Percentiles rank a stretch among this genome's conserved stretches.
Conservation (phyloP, 2,797 vertebrate genomes). For the Tokudaia muenninki region DNA sequence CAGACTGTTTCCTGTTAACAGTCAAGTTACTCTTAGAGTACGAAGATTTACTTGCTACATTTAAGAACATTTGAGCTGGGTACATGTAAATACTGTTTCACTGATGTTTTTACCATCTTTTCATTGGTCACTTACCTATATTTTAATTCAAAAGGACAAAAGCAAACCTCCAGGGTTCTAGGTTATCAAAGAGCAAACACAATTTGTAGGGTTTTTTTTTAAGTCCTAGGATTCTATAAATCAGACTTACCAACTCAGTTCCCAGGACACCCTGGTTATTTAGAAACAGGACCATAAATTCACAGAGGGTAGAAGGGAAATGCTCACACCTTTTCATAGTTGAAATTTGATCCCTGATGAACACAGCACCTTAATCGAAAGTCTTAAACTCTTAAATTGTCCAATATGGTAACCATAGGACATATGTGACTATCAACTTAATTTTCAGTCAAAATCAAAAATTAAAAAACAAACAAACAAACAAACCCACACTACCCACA, state of each 20-base stretch:
- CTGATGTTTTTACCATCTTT: background rate
- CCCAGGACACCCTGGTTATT: slow-evolving; percentile 28
- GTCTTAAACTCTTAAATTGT: background rate
- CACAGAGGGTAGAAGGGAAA: background rate
- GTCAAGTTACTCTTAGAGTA: slow-evolving; percentile 5
- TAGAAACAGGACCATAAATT: slow-evolving; percentile 41
- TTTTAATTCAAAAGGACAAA: slow-evolving; percentile 63
- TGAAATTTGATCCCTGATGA: background rate
- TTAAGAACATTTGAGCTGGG: slow-evolving; percentile 4
- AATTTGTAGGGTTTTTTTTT: slow-evolving; percentile 22
- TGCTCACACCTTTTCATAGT: background rate
- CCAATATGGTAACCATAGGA: background rate
- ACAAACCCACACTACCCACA: background rate
- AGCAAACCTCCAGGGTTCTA: slow-evolving; percentile 25
- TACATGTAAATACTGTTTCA: background rate
- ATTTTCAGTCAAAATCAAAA: slow-evolving; percentile 52
- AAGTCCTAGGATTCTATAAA: slow-evolving; percentile 33
- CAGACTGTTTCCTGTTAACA: slow-evolving; percentile 33
- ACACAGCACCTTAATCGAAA: background rate
- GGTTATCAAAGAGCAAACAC: slow-evolving; percentile 13
- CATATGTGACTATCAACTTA: background rate
- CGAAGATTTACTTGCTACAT: slow-evolving; percentile 25
- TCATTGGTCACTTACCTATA: background rate
- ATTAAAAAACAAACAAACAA: background rate
- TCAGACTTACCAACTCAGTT: background rate